Conservation (phyloP, 2,797 vertebrate species). For the Cyclopterus lumpus region DNA sequence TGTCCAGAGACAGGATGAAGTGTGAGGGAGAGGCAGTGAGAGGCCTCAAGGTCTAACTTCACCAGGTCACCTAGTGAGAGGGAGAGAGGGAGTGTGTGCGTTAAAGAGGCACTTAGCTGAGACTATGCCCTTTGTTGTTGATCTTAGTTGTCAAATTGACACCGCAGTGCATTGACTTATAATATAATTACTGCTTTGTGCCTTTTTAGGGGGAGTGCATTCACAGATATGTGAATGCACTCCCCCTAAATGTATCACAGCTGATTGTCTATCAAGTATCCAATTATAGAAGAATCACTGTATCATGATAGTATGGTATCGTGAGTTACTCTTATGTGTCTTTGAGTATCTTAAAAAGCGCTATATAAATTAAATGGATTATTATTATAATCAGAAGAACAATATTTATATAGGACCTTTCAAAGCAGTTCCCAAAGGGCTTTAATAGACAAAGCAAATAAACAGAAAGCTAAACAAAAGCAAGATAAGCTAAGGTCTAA, state of each 20-base stretch:
- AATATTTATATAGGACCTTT: not conserved
- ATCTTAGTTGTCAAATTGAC: not conserved
- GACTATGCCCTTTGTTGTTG: not conserved
- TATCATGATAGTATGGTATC: not conserved
- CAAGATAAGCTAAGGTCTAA: not conserved
- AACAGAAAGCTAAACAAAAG: too few relatives aligned
- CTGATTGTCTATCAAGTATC: too few relatives aligned
- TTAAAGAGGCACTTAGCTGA: not conserved
- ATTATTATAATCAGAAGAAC: too few relatives aligned
- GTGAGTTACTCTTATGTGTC: too few relatives aligned
- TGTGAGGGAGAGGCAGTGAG: conserved; percentile 25
- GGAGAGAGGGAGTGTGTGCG: not conserved
- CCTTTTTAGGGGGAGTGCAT: too few relatives aligned
- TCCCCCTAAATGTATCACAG: not conserved
- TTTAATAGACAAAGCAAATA: too few relatives aligned
- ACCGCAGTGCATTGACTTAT: too few relatives aligned
- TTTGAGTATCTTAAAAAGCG: too few relatives aligned
- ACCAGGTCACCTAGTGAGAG: conserved; percentile 46
- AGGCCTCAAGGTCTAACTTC: conserved; percentile 23
- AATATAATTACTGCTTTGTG: too few relatives aligned
- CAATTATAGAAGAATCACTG: too few relatives aligned
- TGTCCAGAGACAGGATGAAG: not conserved
- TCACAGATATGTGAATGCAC: too few relatives aligned
- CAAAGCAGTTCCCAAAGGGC: not conserved
- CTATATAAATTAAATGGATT: too few relatives aligned